phyloP scores from a whole-genome alignment of 2,797 vertebrate species.

The Pachyuromys duprasi region DNA sequence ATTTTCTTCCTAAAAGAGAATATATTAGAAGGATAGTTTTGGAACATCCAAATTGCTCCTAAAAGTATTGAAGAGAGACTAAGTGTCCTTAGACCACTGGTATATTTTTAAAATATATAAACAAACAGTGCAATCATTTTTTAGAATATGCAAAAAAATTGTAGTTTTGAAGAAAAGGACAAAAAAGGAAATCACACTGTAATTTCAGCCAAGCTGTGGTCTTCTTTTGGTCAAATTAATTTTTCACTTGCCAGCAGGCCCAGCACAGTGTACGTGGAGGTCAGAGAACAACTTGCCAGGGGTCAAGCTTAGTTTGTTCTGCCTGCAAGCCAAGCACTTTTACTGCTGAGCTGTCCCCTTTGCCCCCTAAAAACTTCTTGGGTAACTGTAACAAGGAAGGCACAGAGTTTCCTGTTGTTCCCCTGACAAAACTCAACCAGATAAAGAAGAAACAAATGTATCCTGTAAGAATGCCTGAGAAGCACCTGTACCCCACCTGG shows the following conservation, averaged over 20 bases:
- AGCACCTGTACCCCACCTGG: background rate
- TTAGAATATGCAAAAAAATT: slow-evolving; percentile 44
- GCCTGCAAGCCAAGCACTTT: background rate
- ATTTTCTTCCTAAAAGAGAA: slow-evolving; percentile 4
- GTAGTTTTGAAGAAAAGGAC: background rate
- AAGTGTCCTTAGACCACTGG: background rate
- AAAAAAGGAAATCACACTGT: background rate
- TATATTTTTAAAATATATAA: background rate
- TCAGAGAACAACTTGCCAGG: background rate
- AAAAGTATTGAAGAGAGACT: background rate
- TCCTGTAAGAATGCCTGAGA: background rate
- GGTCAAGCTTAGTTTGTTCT: background rate
- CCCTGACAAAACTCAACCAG: background rate
- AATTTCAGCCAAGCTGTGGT: background rate
- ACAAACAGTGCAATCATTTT: background rate
- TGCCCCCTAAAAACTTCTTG: background rate
- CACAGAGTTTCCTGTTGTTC: background rate
- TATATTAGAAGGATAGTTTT: slow-evolving; percentile 35
- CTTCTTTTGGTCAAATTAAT: background rate
- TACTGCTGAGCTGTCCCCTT: background rate
- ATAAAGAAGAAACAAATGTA: background rate
- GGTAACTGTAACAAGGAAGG: background rate
- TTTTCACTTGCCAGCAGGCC: slow-evolving; percentile 1
- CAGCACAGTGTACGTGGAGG: background rate
- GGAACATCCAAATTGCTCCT: background rate